Evolutionary conservation across 2,797 vertebrate genomes (phyloP).

Genomic region (Coccyzus lansbergi): DNA sequence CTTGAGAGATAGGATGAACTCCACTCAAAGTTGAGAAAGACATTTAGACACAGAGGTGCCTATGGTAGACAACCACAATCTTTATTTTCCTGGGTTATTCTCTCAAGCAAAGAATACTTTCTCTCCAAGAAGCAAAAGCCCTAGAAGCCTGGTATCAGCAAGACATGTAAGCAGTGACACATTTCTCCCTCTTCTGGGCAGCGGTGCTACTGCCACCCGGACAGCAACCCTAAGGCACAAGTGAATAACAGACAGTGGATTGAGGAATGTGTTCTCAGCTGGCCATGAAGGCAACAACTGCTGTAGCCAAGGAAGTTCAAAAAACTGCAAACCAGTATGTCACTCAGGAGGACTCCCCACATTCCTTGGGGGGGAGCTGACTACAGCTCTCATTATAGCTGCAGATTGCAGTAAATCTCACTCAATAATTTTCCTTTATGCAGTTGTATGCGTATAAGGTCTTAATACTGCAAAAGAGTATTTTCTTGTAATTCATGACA

Average conservation of each 20-base stretch:
- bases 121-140: background rate
- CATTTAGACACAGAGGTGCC: background rate
- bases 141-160: background rate
- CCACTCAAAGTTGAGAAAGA: background rate
- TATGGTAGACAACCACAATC: background rate
- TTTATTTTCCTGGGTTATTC: background rate
- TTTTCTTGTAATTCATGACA: background rate
- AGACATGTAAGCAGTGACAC: background rate
- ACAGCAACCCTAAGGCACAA: background rate
- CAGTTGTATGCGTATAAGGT: background rate
- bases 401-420: background rate
- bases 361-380: accelerated
- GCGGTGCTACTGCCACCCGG: background rate
- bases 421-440: background rate
- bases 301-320: background rate
- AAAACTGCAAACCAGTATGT: background rate
- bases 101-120: background rate
- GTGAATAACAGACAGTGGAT: background rate
- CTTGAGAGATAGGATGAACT: background rate
- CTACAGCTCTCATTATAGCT: background rate
- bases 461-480: background rate
- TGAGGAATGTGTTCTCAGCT: background rate
- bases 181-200: background rate
- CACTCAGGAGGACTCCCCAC: background rate
- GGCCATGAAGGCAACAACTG: background rate